phyloP scores from a whole-genome alignment of 2,113 vertebrate species.

The Dasyurus viverrinus region DNA sequence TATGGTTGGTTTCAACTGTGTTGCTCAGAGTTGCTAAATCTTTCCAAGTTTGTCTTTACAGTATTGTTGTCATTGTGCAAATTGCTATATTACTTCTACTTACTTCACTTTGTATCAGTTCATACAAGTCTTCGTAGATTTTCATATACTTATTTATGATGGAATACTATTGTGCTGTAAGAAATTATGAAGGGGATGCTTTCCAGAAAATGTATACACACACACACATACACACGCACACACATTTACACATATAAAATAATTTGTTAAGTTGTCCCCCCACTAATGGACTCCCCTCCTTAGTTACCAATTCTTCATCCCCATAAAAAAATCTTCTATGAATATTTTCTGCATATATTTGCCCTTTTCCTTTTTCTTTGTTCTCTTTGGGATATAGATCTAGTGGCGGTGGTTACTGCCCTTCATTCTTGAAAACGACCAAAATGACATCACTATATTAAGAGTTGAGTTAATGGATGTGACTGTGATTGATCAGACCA shows the following conservation, averaged over 20 bases:
- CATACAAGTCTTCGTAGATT: not conserved
- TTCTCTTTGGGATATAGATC: not conserved
- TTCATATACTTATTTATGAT: too few species aligned
- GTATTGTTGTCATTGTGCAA: not conserved
- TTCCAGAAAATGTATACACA: too few species aligned
- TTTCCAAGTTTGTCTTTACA: not conserved
- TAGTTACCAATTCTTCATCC: not conserved
- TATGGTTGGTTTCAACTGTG: not conserved
- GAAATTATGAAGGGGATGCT: too few species aligned
- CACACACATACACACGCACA: too few species aligned
- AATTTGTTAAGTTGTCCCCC: not conserved
- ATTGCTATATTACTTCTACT: not conserved
- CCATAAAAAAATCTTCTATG: not conserved
- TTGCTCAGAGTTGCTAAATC: not conserved
- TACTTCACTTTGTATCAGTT: not conserved
- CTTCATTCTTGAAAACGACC: too few species aligned
- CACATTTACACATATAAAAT: not conserved
- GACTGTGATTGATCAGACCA: too few species aligned
- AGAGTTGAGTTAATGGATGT: too few species aligned
- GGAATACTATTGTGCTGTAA: too few species aligned
- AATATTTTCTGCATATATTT: not conserved
- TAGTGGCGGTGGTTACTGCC: too few species aligned
- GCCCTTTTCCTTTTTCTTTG: not conserved
- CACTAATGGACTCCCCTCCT: not conserved
- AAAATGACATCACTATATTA: too few species aligned